phyloP scores from a whole-genome alignment of 2,797 vertebrate species.

The Lacerta bilineata region DNA sequence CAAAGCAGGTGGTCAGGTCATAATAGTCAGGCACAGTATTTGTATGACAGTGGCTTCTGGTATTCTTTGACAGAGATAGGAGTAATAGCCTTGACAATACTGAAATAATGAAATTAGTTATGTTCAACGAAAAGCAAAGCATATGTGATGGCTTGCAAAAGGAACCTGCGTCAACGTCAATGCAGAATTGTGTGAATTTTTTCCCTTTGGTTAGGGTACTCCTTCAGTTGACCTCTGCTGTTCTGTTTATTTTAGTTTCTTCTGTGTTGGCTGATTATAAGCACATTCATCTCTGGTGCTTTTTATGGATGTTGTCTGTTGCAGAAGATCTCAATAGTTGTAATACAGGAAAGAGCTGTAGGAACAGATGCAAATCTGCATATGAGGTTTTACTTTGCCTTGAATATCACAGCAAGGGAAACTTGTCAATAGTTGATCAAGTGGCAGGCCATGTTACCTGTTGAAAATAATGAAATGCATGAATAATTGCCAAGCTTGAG shows the following conservation, averaged over 20 bases:
- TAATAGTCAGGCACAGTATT: not conserved
- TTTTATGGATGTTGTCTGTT: slow-evolving; percentile 37
- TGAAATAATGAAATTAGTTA: slow-evolving; percentile 45
- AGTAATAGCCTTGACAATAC: not conserved
- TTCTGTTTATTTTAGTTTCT: slow-evolving; percentile 46
- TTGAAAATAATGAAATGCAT: slow-evolving; percentile 25
- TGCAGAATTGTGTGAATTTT: slow-evolving; percentile 56
- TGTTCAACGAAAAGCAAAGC: not conserved
- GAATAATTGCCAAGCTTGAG: slow-evolving; percentile 40
- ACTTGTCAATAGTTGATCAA: slow-evolving; percentile 12
- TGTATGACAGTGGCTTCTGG: not conserved
- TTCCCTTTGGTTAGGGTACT: slow-evolving; percentile 59
- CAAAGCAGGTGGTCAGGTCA: not conserved
- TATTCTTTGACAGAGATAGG: not conserved
- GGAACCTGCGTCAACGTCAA: not conserved
- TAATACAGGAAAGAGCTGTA: not conserved
- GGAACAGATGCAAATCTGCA: not conserved
- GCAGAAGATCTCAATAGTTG: slow-evolving; percentile 1
- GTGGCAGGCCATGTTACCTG: slow-evolving; percentile 12
- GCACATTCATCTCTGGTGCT: slow-evolving; percentile 50
- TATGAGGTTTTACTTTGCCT: slow-evolving; percentile 34
- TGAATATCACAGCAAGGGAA: slow-evolving; percentile 21
- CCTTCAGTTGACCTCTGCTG: slow-evolving; percentile 59
- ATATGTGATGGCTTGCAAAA: not conserved
- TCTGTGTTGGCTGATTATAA: slow-evolving; percentile 51